Evolutionary conservation across 2,113 vertebrate species (phyloP).

Genomic region (Paradisaea rubra): DNA sequence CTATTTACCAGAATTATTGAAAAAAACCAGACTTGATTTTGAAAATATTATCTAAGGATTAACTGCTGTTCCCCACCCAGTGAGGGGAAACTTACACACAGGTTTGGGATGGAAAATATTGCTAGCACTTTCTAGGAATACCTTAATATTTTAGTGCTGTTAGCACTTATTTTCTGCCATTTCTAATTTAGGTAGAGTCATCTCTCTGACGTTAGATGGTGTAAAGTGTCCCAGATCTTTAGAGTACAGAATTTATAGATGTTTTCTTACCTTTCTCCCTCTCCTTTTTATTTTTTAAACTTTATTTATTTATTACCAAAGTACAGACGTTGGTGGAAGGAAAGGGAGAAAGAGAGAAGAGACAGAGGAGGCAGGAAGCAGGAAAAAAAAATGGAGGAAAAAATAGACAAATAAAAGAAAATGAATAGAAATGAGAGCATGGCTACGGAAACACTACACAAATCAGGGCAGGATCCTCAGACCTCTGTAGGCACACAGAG

Average conservation of each 20-base stretch:
- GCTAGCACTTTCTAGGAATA: not conserved
- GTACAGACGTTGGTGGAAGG: not conserved
- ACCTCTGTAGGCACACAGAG: not conserved
- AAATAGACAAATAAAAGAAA: not conserved
- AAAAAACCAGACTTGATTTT: not conserved
- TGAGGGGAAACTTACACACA: fast-evolving
- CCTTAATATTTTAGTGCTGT: not conserved
- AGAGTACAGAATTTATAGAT: not conserved
- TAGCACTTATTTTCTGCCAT: not conserved
- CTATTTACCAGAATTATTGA: not conserved
- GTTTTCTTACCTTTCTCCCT: not conserved
- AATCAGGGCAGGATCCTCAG: not conserved
- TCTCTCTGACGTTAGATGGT: not conserved
- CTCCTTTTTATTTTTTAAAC: not conserved
- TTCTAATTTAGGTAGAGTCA: not conserved
- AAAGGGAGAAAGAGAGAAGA: not conserved
- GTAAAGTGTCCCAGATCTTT: not conserved
- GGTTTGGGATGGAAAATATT: not conserved
- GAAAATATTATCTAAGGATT: not conserved
- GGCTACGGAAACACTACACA: not conserved
- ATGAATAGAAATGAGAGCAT: not conserved
- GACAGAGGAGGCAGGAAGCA: not conserved
- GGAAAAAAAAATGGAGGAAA: not conserved
- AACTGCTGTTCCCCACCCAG: not conserved
- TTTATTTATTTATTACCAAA: not conserved